These are phyloP conservation scores for Chymomyza costata DNA, from an alignment of 1,140 invertebrate genomes.

Conservation along the genomic window DNA sequence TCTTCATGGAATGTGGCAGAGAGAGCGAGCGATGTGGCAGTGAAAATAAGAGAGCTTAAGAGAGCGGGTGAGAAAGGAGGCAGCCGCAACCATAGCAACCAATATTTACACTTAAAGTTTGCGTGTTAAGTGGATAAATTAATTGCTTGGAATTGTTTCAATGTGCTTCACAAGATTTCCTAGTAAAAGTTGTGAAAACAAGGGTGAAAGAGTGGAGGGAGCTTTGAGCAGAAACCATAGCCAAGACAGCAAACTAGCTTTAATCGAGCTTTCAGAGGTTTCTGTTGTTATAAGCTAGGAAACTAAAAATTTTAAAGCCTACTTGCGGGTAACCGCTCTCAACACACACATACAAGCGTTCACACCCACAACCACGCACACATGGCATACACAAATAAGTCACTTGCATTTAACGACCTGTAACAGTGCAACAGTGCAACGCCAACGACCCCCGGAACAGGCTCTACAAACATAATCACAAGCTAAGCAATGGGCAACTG, in stretches of 20 bases:
- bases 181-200: neutral
- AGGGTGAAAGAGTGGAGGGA: neutral
- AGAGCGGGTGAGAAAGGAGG: neutral
- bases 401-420: conserved; percentile 52
- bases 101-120: conserved; percentile 67
- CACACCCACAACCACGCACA: neutral
- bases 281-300: no score
- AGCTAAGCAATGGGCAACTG: conserved; percentile 51
- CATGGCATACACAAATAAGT: conserved; percentile 50
- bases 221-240: no score
- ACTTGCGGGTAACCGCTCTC: no score
- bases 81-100: conserved; percentile 21
- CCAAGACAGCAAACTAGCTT: no score
- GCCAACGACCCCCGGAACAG: conserved; percentile 19
- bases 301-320: neutral
- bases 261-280: no score
- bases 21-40: conserved; percentile 1
- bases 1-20: conserved; percentile 1
- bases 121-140: conserved; percentile 67
- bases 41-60: neutral
- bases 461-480: conserved; percentile 64
- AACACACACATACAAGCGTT: no score
- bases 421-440: conserved; percentile 6
- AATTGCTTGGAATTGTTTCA: conserved; percentile 62
- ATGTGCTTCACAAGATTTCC: conserved; percentile 34